Base-by-base conservation (phyloP, 2,113 vertebrate genomes). In the Salvelinus fontinalis region DNA sequence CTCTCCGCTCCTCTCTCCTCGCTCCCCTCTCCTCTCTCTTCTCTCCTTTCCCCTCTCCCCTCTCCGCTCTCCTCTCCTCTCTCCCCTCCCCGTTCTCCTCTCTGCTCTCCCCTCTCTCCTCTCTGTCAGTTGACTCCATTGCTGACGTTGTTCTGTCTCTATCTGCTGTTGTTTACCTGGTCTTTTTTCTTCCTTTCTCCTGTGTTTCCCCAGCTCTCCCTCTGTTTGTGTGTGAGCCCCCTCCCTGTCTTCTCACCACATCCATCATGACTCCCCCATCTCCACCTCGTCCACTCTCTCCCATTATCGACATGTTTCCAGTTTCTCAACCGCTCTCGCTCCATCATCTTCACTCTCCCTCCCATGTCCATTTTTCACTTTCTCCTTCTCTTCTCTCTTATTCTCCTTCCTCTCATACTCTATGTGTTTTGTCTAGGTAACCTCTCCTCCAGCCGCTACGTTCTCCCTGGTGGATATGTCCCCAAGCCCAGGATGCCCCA, bases 251-350 rank as follows among this genome's bases (percentile, higher is more conserved):
- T 12, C 27, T 69, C 51, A 68, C 64, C 48, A 51, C 77, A 65
- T 69, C 48, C 57, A 93, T 93, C 92, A 93, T 85, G 79, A 90
- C 88, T 87, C 84, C 86, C 87, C 84, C 89, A 81, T 82, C 79
- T 86, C 78, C 73, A 90, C 89, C 88, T 91, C 77, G 84, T 91
- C 91, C 85, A 75, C 87, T 91, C 83, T 54, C 86, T 80, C 83
- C 80, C 85, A 87, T 92, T 92, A 93, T 93, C 86, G 91, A 93
- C 91, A 92, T 92, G 90, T 91, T 93, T 93, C 91, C 91, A 93
- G 91, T 92, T 92, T 91, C 90, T 87, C 87, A 89, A 89, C 78
- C 83, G 87, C 86, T 88, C 89, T 86, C 90, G 44, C 91, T 93
- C 90, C 91, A 90, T 93, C 91, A 92, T 88, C 89, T 90, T 91